Evolutionary conservation across 2,113 vertebrate genomes (phyloP), one percentile per base, ranked within the genome.

Genomic region (Paracanthobrama guichenoti): DNA sequence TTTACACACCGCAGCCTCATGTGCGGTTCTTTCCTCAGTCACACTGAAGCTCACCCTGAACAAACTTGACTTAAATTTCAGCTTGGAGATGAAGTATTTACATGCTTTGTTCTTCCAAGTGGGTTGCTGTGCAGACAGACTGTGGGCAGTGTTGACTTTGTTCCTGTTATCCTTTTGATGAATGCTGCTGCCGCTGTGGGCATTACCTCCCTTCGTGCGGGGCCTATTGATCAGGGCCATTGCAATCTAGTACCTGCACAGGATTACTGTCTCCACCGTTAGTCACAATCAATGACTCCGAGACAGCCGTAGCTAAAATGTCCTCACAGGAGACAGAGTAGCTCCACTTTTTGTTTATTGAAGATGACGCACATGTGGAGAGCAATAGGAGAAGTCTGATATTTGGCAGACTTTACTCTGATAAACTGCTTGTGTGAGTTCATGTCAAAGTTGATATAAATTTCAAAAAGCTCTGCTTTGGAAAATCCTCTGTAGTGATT

Each of bases 231-330:
- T 80, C 78, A 80, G 78, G 78, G 18, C 78, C 78, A 50, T 66
- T 46, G 78, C 78, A 67, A 80, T 66, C 78, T 80, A 80, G 78
- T 80, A 80, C 78, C 78, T 80, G 78, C 78, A 60, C 78, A 66
- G 78, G 78, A 80, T 66, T 80, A 80, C 78, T 67, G 78, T 80
- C 78, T 80, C 78, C 78, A 80, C 60, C 42, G 78, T 80, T 80
- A 80, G 78, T 80, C 78, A 66, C 78, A 67, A 80, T 80, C 78
- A 67, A 80, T 80, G 78, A 66, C 42, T 80, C 42, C 1, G 39
- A 80, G 60, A 80, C 78, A 80, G 60, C 60, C 59, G 20, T 9
- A 44, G 78, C 60, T 80, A 80, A 28, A 48, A 66, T 80, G 78
- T 80, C 78, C 44, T 80, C 62, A 26, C 42, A 66, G 60, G 78